Percentiles rank a stretch among this genome's conserved stretches.
Conservation (phyloP, 2,797 vertebrate species). For the Sebastiscus tertius region DNA sequence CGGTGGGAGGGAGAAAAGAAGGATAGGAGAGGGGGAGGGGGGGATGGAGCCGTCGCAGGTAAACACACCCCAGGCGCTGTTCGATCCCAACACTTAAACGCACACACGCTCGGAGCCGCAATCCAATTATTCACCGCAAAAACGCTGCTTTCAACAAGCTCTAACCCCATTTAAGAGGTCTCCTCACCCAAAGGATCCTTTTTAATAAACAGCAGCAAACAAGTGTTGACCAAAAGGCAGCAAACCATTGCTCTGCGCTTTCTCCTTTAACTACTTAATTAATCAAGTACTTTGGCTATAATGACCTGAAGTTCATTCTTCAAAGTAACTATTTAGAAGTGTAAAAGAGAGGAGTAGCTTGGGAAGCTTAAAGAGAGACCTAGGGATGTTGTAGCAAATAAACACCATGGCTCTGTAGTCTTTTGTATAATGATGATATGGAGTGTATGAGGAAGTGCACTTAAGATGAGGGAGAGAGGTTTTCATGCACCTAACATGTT, state of each 20-base stretch:
- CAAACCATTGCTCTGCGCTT: conserved; percentile 64
- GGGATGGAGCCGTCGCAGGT: conserved; percentile 62
- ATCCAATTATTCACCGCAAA: conserved; percentile 79
- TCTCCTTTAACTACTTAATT: conserved; percentile 68
- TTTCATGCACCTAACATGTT: background rate
- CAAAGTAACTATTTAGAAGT: conserved; percentile 60
- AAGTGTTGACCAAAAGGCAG: conserved; percentile 70
- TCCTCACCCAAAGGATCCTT: conserved; percentile 69
- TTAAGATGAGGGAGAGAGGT: background rate
- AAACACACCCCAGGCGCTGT: conserved; percentile 77
- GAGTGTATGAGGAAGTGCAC: background rate
- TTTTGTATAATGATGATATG: conserved; percentile 20
- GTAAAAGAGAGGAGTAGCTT: conserved; percentile 27
- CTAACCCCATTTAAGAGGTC: conserved; percentile 78
- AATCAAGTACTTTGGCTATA: conserved; percentile 63
- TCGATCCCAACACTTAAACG: conserved; percentile 74
- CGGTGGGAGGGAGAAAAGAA: conserved; percentile 30
- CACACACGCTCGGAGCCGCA: conserved; percentile 63
- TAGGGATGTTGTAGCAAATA: conserved; percentile 19
- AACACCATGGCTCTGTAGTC: conserved; percentile 2
- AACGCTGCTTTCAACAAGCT: conserved; percentile 69
- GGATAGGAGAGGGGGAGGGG: conserved; percentile 8
- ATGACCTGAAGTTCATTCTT: conserved; percentile 58
- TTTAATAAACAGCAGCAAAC: conserved; percentile 75
- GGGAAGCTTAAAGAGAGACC: conserved; percentile 28